Evolutionary conservation across 1,140 invertebrate genomes (phyloP), one percentile per base, ranked within the genome.

Genomic region (Drosophila auraria): DNA sequence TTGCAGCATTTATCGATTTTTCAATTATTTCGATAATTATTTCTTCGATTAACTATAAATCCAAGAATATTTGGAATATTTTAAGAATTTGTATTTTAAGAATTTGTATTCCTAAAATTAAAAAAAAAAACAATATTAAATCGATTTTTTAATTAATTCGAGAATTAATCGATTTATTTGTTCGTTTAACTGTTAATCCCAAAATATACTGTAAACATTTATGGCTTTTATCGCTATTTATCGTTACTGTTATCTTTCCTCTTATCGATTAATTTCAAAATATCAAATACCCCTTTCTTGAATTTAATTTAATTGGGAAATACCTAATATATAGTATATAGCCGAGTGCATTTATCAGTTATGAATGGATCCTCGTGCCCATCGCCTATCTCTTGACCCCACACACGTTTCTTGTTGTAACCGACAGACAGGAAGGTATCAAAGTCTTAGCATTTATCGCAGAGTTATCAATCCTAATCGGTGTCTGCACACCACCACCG

Each of bases 381-480:
- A 63, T 42, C 27, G 25, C 14, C 5, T 17, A 53, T 53, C 27
- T 6, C 27, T 12, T 25, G 30, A 20, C 20, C 17, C 36, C 36
- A 20, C 15, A 36, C 58, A 62, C 57, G 20, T 40, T 38, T 30
- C 60, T 17, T 45, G 1, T 2, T 1, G 60, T n/a, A 42, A 42
- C 8, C 15, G 6, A 27, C n/a, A 40, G 17, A n/a, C 36, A 44
- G 36, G 42, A 14, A 7, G 9, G 49, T 66, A 71, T 69, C 50
- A 49, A 71, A 68, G 62, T 71, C 63, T 71, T 68, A 23, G 38
- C 63, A 15, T 25, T 57, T 59, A 58, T 50, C 44, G 53, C 66
- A 17, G 25, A 17, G 25, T 50, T 72, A 69, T 66, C 62, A 66
- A 49, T 27, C 33, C 4, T 40, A 72, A 70, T 69, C 64, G 69